Evolutionary conservation across 2,113 vertebrate genomes (phyloP), one percentile per base, ranked within the genome.

Genomic region (Chrysochloris asiatica): DNA sequence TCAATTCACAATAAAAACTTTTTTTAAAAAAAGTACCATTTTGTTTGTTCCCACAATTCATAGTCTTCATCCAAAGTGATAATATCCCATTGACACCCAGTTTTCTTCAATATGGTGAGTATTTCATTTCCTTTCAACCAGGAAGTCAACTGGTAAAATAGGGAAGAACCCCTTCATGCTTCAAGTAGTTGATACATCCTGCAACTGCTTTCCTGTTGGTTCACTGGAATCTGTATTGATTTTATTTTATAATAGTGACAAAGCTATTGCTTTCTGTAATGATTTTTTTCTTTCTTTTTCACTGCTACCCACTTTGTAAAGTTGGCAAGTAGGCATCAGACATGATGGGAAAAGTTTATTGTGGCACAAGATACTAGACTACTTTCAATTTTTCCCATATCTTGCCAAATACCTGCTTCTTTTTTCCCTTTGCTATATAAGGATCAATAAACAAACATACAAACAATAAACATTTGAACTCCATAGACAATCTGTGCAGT

Each of bases 251-350:
- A n/a, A 81, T n/a, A 85, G 33, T 59, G n/a, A n/a, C n/a, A 77
- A 38, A 81, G 78, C 24, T 77, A 84, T 48, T 50, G 4, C 85
- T 91, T 93, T 19, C 28, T 28, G 2, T 77, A 30, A 83, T n/a
- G 17, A 78, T 61, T 75, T 76, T 83, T 85, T 21, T 11, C 78
- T 8, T 33, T 52, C 19, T 4, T 77, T 89, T 81, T 54, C 43
- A 61, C 73, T 92, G 9, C n/a, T 79, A n/a, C 4, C 61, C 76
- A n/a, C 36, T 85, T 96, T 79, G 17, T n/a, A 81, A 89, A 82
- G 36, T 67, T 80, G 65, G 8, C 24, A 41, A 75, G 36, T 43
- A 43, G 38, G 16, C 3, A 48, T 54, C 36, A 92, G 30, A 82
- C 92, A 24, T 28, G 33, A 69, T 33, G 59, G 28, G 30, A 88